Conservation (phyloP, 2,113 vertebrate genomes). For the Cisticola juncidis region DNA sequence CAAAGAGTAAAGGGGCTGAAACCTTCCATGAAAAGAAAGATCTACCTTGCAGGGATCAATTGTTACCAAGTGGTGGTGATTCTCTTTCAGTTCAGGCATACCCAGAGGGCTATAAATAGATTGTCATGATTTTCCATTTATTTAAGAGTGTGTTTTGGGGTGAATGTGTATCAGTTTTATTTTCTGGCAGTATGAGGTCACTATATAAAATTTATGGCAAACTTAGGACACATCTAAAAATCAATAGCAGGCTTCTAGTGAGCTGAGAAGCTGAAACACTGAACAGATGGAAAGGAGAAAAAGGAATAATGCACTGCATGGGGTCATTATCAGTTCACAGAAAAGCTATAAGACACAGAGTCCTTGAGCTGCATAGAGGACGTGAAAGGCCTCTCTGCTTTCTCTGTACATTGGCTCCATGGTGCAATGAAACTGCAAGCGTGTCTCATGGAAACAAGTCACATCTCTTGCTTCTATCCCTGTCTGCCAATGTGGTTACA, state of each 20-base stretch:
- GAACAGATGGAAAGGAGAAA: conserved; percentile 27
- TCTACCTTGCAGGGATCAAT: neutral
- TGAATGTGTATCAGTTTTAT: neutral
- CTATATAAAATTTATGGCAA: neutral
- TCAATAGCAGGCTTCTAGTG: neutral
- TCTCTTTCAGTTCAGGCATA: neutral
- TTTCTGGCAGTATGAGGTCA: neutral
- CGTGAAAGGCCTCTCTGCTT: neutral
- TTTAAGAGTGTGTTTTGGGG: neutral
- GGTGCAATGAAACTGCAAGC: neutral
- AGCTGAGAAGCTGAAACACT: conserved; percentile 9
- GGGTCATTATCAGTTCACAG: neutral
- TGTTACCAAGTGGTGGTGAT: neutral
- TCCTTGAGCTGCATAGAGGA: neutral
- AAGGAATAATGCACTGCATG: neutral
- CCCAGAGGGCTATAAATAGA: neutral
- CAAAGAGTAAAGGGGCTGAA: neutral
- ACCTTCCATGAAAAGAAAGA: neutral
- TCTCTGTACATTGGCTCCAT: neutral
- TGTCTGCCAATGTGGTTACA: neutral
- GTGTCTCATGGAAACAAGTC: neutral
- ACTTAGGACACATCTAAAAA: neutral
- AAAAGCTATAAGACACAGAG: neutral
- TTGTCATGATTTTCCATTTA: neutral
- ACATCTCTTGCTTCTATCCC: neutral